These are phyloP conservation scores for Orthonyx spaldingii DNA, from an alignment of 2,113 vertebrate species.

Conservation along the genomic window DNA sequence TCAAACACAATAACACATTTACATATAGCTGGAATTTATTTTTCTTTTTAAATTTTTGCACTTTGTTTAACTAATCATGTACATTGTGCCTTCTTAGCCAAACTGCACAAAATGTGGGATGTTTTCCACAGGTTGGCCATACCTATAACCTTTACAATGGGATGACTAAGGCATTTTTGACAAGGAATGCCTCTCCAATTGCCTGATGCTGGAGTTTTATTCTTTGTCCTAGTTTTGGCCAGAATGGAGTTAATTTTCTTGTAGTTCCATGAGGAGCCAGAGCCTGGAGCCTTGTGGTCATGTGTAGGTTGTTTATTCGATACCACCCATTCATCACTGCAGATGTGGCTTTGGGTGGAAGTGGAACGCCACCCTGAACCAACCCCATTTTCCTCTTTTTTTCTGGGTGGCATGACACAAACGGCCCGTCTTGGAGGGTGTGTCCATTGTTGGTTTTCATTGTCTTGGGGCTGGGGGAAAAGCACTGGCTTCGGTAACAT, in stretches of 20 bases:
- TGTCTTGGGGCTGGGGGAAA: not conserved
- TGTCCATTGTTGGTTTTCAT: not conserved
- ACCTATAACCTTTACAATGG: not conserved
- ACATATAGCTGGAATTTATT: not conserved
- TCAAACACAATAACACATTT: not conserved
- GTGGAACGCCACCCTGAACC: not conserved
- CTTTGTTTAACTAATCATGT: not conserved
- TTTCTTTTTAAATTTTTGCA: not conserved
- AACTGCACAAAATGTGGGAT: not conserved
- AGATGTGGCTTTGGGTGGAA: not conserved
- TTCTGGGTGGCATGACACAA: not conserved
- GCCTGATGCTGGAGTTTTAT: not conserved
- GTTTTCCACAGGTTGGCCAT: not conserved
- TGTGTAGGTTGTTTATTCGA: not conserved
- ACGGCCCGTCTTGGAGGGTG: not conserved
- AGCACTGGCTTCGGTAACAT: rapidly evolving
- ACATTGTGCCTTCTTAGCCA: not conserved
- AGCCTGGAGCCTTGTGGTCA: not conserved
- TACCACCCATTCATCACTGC: not conserved
- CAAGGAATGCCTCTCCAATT: not conserved
- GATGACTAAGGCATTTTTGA: not conserved
- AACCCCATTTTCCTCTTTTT: not conserved
- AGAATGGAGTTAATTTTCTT: not conserved
- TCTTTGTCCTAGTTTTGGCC: not conserved
- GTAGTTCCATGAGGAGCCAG: not conserved